A percentile compares a stretch with the other conserved stretches of the same genome.
phyloP scores from a whole-genome alignment of 2,888 invertebrate genomes.

The Diogma glabrata region DNA sequence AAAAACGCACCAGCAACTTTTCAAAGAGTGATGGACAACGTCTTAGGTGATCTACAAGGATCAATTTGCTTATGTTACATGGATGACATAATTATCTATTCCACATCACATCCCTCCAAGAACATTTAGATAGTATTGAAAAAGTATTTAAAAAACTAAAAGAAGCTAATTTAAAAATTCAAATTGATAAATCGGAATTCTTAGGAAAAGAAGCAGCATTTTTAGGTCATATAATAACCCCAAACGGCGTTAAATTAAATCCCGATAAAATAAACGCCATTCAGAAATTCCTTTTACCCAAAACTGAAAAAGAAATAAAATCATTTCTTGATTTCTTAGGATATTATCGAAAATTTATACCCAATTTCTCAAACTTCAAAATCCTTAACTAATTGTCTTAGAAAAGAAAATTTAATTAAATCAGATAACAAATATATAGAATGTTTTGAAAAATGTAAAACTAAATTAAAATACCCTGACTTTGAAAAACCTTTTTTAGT shows the following conservation, averaged over 20 bases:
- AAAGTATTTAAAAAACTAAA: not conserved
- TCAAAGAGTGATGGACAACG: too few species aligned
- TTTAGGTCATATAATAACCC: not conserved
- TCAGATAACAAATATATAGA: not conserved
- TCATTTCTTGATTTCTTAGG: not conserved
- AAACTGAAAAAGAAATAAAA: not conserved
- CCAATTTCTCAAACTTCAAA: too few species aligned
- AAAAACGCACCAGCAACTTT: too few species aligned
- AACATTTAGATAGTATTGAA: slow-evolving; percentile 19
- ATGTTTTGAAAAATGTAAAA: not conserved
- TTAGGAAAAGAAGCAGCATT: not conserved
- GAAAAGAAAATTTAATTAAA: not conserved
- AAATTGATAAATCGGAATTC: not conserved
- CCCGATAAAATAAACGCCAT: not conserved
- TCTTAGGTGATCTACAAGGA: not conserved
- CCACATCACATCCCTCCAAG: slow-evolving; percentile 21
- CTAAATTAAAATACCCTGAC: not conserved
- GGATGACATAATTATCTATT: slow-evolving; percentile 20
- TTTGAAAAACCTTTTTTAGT: not conserved
- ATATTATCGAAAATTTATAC: too few species aligned
- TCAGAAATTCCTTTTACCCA: not conserved
- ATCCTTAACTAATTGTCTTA: not conserved
- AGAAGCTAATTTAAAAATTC: not conserved
- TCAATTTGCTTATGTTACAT: not conserved
- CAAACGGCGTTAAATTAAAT: not conserved